These are phyloP conservation scores for Rattus rattus DNA, from an alignment of 2,113 vertebrate genomes.

Conservation along the genomic window DNA sequence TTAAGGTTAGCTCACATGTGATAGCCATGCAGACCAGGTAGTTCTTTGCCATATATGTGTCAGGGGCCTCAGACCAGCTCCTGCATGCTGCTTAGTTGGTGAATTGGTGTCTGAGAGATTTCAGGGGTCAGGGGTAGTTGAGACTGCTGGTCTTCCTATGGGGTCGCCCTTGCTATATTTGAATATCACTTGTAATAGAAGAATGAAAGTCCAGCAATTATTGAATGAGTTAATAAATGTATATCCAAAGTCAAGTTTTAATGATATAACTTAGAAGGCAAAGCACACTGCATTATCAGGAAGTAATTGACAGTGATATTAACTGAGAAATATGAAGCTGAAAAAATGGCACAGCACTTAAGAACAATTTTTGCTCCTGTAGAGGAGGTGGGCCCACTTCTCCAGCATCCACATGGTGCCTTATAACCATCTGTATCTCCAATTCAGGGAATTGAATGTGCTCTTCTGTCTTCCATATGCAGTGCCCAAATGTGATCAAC, in stretches of 20 bases:
- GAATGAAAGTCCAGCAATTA: constrained; percentile 71
- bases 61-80: too few relatives aligned
- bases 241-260: constrained; percentile 79
- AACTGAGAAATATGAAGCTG: constrained; percentile 76
- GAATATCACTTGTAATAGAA: constrained; percentile 48
- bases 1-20: background rate
- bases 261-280: constrained; percentile 73
- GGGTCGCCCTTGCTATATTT: background rate
- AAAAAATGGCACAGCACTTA: background rate
- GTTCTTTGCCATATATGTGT: too few relatives aligned
- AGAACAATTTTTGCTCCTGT: background rate
- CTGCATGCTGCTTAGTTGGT: too few relatives aligned
- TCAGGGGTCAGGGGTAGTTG: too few relatives aligned
- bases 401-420: background rate
- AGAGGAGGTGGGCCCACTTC: background rate
- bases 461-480: background rate
- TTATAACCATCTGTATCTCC: background rate
- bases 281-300: constrained; percentile 75
- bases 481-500: background rate
- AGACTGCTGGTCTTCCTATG: too few relatives aligned
- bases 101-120: too few relatives aligned
- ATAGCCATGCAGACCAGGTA: too few relatives aligned
- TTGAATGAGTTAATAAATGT: constrained; percentile 69
- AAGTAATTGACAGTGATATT: constrained; percentile 77
- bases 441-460: background rate